Percentiles rank a stretch among this genome's conserved stretches.
Conservation (phyloP, 2,888 invertebrate genomes). For the Stenolophus ochropezus region DNA sequence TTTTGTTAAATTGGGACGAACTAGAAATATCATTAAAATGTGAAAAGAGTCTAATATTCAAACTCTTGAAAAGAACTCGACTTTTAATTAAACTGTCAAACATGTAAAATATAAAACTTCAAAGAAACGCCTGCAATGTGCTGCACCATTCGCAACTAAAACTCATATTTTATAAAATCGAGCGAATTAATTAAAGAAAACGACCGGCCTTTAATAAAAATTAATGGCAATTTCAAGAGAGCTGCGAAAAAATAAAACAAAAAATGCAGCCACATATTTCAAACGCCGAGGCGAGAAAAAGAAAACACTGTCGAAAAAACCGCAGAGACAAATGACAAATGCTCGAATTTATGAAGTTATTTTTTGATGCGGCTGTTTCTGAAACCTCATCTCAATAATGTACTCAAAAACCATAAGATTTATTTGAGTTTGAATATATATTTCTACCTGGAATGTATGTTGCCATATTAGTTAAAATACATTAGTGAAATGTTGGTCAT, state of each 20-base stretch:
- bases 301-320: constrained; percentile 29
- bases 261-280: constrained; percentile 19
- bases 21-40: background rate
- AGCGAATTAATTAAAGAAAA: constrained; percentile 18
- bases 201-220: constrained; percentile 10
- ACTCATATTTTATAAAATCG: constrained; percentile 19
- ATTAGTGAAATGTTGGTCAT: too few relatives aligned
- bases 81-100: constrained; percentile 16
- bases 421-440: too few relatives aligned
- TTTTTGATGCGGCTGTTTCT: constrained; percentile 12
- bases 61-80: background rate
- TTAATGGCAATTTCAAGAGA: constrained; percentile 24
- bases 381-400: constrained; percentile 32
- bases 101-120: constrained; percentile 5
- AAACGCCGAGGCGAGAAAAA: constrained; percentile 15
- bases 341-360: constrained; percentile 11
- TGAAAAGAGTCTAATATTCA: background rate
- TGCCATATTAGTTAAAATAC: too few relatives aligned
- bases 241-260: background rate
- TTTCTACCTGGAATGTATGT: too few relatives aligned
- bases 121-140: background rate
- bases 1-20: background rate
- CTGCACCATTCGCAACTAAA: background rate
- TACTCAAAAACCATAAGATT: too few relatives aligned
- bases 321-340: constrained; percentile 31